Percentiles rank a stretch among this genome's conserved stretches.
phyloP scores from a whole-genome alignment of 2,888 invertebrate species.

The Rosalia funebris region DNA sequence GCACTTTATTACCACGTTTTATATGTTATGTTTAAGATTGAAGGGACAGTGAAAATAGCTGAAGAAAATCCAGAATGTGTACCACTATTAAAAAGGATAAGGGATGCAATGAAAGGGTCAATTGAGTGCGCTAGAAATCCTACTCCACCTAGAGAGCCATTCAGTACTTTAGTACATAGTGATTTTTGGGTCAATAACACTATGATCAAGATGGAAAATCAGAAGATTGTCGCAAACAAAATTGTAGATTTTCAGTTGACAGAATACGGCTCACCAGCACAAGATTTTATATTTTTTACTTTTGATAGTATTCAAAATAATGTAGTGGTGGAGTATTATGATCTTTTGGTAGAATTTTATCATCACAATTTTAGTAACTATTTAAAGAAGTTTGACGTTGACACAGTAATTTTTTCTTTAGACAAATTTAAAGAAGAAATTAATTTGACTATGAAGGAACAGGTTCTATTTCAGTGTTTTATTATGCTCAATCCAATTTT shows the following conservation, averaged over 20 bases:
- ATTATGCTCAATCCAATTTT: slow-evolving; percentile 63
- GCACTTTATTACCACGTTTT: no score
- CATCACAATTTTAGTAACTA: slow-evolving; percentile 61
- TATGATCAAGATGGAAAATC: slow-evolving; percentile 62
- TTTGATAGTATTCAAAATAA: slow-evolving; percentile 63
- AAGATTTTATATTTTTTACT: slow-evolving; percentile 67
- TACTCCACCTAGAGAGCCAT: slow-evolving; percentile 58
- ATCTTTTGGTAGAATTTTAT: slow-evolving; percentile 65
- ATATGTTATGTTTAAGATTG: slow-evolving; percentile 26
- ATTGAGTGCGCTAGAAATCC: neutral
- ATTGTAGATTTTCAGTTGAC: slow-evolving; percentile 69
- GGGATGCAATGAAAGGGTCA: slow-evolving; percentile 5
- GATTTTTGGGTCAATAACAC: slow-evolving; percentile 71
- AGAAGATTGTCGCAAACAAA: slow-evolving; percentile 53
- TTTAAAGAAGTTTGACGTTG: slow-evolving; percentile 51
- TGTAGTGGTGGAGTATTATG: slow-evolving; percentile 58
- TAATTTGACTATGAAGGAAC: no score
- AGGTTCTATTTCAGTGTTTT: slow-evolving; percentile 60
- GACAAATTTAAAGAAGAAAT: slow-evolving; percentile 59
- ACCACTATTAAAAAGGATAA: slow-evolving; percentile 31
- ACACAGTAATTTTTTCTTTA: slow-evolving; percentile 55
- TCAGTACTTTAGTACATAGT: slow-evolving; percentile 66
- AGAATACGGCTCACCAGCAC: slow-evolving; percentile 63
- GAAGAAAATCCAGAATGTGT: slow-evolving; percentile 32
- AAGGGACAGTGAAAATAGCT: slow-evolving; percentile 25